These are phyloP conservation scores for Pyrochroa serraticornis DNA, from an alignment of 2,888 invertebrate species.

Conservation along the genomic window DNA sequence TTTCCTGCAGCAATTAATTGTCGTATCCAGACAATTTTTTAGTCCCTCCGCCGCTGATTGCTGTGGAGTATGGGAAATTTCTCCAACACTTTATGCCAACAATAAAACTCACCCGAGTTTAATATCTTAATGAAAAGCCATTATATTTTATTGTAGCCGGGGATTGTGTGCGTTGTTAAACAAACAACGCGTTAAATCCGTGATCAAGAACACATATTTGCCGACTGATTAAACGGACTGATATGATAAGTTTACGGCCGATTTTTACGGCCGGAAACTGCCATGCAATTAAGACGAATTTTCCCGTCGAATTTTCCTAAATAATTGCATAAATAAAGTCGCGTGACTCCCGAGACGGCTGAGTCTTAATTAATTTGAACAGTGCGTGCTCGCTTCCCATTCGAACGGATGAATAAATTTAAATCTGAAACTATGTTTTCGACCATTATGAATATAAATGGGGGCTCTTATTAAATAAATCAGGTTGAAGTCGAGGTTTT, in stretches of 20 bases:
- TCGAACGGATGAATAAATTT: slow-evolving; percentile 39
- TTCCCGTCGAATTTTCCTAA: slow-evolving; percentile 10
- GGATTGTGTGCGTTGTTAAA: slow-evolving; percentile 36
- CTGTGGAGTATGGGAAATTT: slow-evolving; percentile 12
- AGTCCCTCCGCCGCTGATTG: slow-evolving; percentile 3
- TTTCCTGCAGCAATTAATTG: slow-evolving; percentile 50
- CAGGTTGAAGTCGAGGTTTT: slow-evolving; percentile 29
- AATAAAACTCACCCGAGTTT: slow-evolving; percentile 37
- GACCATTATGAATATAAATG: slow-evolving; percentile 34
- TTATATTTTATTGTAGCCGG: slow-evolving; percentile 39
- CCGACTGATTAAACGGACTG: slow-evolving; percentile 41
- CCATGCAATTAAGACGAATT: slow-evolving; percentile 22
- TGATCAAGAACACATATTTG: slow-evolving; percentile 45
- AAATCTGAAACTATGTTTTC: slow-evolving; percentile 33
- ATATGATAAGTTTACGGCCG: slow-evolving; percentile 43
- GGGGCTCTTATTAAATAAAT: slow-evolving; percentile 31
- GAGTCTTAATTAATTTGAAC: slow-evolving; percentile 45
- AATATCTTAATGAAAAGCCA: slow-evolving; percentile 46
- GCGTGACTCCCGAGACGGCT: slow-evolving; percentile 36
- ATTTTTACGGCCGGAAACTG: slow-evolving; percentile 38
- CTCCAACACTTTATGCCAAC: slow-evolving; percentile 27
- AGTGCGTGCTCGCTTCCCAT: slow-evolving; percentile 40
- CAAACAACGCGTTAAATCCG: slow-evolving; percentile 47
- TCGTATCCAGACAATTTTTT: slow-evolving; percentile 34
- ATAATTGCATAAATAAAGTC: slow-evolving; percentile 36